phyloP scores from a whole-genome alignment of 2,888 invertebrate genomes.

The Andrena marginata region DNA sequence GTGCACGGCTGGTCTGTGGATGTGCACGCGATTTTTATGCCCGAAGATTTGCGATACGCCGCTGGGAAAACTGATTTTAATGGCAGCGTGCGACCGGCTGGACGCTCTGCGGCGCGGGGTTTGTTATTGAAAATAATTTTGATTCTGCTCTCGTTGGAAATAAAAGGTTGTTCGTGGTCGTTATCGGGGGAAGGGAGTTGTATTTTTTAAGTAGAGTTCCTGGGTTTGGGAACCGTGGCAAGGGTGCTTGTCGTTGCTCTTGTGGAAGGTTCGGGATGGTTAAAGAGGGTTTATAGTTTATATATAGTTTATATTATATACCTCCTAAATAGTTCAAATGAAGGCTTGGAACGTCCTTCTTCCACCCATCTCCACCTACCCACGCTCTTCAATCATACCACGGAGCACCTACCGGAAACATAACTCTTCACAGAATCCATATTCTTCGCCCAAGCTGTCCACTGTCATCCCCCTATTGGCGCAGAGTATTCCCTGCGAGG shows the following conservation, averaged over 20 bases:
- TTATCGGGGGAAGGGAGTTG: neutral
- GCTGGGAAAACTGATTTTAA: slow-evolving; percentile 50
- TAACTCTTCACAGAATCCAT: neutral
- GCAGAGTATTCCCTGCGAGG: neutral
- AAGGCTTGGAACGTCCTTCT: too few species aligned
- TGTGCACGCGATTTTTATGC: slow-evolving; percentile 49
- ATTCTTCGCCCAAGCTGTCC: slow-evolving; percentile 5
- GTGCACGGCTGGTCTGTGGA: neutral
- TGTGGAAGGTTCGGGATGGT: too few species aligned
- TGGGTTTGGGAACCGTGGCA: neutral
- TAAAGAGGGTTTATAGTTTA: too few species aligned
- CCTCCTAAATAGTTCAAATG: too few species aligned
- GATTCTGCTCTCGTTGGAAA: slow-evolving; percentile 13
- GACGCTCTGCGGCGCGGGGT: neutral
- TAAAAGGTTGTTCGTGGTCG: neutral
- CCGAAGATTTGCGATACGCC: slow-evolving; percentile 33
- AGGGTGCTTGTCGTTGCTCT: too few species aligned
- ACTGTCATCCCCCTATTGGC: slow-evolving; percentile 13
- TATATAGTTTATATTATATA: too few species aligned
- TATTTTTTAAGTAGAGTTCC: neutral
- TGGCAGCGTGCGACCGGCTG: slow-evolving; percentile 3
- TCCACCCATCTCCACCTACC: too few species aligned
- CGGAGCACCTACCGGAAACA: neutral
- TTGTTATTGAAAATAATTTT: slow-evolving; percentile 40
- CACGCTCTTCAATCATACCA: too few species aligned